A percentile compares a stretch with the other conserved stretches of the same genome.
These are phyloP conservation scores for Poecilia wingei DNA, from an alignment of 2,797 vertebrate species.

Conservation along the genomic window DNA sequence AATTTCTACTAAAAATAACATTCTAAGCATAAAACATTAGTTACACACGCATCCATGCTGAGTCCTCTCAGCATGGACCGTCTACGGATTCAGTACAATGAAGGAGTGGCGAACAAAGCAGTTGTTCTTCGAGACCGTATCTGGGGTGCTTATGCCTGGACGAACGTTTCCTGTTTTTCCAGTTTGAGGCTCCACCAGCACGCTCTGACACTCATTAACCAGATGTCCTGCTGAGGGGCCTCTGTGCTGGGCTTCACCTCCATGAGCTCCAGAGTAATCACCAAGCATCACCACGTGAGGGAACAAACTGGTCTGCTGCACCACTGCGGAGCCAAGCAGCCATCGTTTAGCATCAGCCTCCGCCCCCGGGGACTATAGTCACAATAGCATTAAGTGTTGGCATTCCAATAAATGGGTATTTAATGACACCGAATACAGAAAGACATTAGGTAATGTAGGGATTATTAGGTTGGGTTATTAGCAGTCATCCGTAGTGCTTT, in stretches of 20 bases:
- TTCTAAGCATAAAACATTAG: conserved; percentile 37
- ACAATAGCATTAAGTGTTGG: conserved; percentile 62
- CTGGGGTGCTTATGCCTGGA: conserved; percentile 18
- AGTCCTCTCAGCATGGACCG: conserved; percentile 34
- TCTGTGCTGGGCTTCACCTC: conserved; percentile 64
- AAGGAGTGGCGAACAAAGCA: conserved; percentile 56
- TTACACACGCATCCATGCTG: conserved; percentile 28
- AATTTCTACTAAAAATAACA: conserved; percentile 10
- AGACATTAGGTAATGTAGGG: conserved; percentile 70
- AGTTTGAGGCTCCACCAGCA: conserved; percentile 53
- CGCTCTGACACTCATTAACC: conserved; percentile 56
- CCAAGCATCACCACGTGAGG: conserved; percentile 56
- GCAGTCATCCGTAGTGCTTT: conserved; percentile 71
- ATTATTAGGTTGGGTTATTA: conserved; percentile 81
- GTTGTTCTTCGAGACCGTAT: conserved; percentile 22
- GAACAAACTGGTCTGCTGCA: conserved; percentile 29
- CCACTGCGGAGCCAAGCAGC: conserved; percentile 32
- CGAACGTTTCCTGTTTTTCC: conserved; percentile 46
- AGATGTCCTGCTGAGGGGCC: conserved; percentile 59
- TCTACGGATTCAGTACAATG: conserved; percentile 24
- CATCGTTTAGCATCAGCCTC: conserved; percentile 29
- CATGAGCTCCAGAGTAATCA: conserved; percentile 64
- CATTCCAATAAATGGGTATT: conserved; percentile 68
- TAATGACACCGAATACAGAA: conserved; percentile 63
- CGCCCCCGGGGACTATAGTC: conserved; percentile 51